phyloP scores from a whole-genome alignment of 2,113 vertebrate genomes.

The Turnix velox region DNA sequence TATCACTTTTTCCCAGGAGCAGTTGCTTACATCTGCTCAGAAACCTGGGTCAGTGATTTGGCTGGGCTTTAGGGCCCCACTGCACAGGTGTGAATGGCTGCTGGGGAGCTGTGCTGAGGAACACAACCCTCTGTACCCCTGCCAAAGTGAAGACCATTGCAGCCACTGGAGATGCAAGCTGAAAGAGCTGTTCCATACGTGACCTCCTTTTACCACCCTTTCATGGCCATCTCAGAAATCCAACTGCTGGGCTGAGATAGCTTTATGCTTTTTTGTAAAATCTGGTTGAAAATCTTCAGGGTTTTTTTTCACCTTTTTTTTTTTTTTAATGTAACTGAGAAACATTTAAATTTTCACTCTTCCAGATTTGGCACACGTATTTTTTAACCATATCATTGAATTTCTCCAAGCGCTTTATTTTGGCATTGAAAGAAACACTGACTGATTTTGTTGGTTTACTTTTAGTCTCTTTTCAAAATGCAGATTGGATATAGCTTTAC shows the following conservation, averaged over 20 bases:
- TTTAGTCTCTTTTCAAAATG: not conserved
- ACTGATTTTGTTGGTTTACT: not conserved
- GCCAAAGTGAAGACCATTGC: not conserved
- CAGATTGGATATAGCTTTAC: not conserved
- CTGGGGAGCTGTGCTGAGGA: not conserved
- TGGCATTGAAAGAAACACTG: not conserved
- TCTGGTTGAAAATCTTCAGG: not conserved
- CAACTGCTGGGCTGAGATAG: not conserved
- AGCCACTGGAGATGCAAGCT: not conserved
- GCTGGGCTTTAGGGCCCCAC: not conserved
- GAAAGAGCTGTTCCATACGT: not conserved
- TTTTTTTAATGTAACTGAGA: not conserved
- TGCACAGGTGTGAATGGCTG: not conserved
- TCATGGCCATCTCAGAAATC: not conserved
- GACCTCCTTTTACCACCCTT: slow-evolving; percentile 26
- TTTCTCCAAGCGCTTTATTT: not conserved
- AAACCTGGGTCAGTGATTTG: not conserved
- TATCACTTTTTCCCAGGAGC: not conserved
- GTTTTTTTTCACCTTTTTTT: rapidly evolving
- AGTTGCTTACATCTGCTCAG: not conserved
- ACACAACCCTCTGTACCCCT: not conserved
- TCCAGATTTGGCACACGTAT: not conserved
- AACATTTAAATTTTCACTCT: not conserved
- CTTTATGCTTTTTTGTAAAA: not conserved
- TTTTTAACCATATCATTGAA: not conserved